phyloP scores from a whole-genome alignment of 2,888 invertebrate species.

The Eulithis prunata region DNA sequence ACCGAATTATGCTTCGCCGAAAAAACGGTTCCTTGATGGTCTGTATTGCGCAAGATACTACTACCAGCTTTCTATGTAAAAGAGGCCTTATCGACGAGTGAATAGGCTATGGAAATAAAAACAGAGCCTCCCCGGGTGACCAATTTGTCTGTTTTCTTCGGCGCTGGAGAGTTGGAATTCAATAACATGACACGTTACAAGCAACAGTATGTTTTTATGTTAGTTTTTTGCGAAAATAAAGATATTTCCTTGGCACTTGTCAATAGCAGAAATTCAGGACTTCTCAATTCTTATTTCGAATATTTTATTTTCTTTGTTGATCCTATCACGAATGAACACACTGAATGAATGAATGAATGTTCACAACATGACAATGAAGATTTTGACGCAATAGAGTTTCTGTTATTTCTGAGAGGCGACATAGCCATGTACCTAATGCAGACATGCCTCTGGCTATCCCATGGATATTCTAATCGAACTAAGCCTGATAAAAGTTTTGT shows the following conservation, averaged over 20 bases:
- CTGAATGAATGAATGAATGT: no score
- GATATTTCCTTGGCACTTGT: constrained; percentile 1
- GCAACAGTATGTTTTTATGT: constrained; percentile 16
- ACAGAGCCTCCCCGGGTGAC: constrained; percentile 36
- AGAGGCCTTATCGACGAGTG: constrained; percentile 4
- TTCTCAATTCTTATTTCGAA: neutral
- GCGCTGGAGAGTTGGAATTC: constrained; percentile 31
- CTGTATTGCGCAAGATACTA: neutral
- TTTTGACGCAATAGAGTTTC: no score
- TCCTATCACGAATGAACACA: no score
- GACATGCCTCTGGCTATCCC: no score
- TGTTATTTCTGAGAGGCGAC: no score
- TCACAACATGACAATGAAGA: no score
- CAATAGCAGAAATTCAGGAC: neutral
- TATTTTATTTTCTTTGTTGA: neutral
- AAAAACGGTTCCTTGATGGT: no score
- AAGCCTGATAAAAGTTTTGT: no score
- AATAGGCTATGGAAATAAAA: constrained; percentile 37
- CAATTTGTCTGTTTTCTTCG: constrained; percentile 41
- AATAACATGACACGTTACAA: constrained; percentile 30
- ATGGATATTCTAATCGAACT: no score
- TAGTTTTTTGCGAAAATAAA: constrained; percentile 13
- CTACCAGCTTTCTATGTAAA: constrained; percentile 2
- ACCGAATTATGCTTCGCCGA: no score
- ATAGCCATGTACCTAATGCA: no score